phyloP scores from a whole-genome alignment of 2,113 vertebrate genomes.

The Paradisaea rubra region DNA sequence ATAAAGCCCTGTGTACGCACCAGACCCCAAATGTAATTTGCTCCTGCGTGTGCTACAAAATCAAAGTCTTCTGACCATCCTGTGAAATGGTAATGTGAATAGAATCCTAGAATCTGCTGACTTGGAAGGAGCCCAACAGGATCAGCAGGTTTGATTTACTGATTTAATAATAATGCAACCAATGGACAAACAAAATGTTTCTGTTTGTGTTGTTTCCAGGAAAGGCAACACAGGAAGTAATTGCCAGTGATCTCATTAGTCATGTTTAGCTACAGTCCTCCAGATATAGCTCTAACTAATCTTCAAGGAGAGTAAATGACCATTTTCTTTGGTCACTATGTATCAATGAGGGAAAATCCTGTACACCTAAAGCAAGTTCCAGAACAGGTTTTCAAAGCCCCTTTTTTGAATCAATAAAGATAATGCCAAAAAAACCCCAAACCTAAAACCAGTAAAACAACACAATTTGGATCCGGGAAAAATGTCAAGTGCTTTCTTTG shows the following conservation, averaged over 20 bases:
- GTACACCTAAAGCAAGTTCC: background rate
- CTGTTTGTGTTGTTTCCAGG: background rate
- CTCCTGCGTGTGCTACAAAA: background rate
- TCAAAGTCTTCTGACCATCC: background rate
- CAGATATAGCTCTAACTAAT: background rate
- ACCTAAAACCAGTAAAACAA: background rate
- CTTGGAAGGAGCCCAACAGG: background rate
- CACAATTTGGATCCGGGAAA: conserved; percentile 7
- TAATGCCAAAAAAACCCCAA: background rate
- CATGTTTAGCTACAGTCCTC: background rate
- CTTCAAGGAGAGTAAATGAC: background rate
- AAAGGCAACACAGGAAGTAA: background rate
- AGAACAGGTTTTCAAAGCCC: background rate
- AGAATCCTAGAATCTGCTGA: background rate
- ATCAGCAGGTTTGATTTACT: background rate
- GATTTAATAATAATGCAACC: background rate
- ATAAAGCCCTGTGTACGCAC: background rate
- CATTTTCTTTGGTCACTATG: background rate
- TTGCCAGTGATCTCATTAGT: background rate
- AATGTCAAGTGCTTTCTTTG: conserved; percentile 38
- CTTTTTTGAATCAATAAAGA: background rate
- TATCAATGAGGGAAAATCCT: background rate
- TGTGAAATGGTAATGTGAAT: background rate
- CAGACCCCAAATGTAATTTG: background rate
- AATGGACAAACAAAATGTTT: background rate